Evolutionary conservation across 2,113 vertebrate species (phyloP).

Genomic region (Geococcyx californianus): DNA sequence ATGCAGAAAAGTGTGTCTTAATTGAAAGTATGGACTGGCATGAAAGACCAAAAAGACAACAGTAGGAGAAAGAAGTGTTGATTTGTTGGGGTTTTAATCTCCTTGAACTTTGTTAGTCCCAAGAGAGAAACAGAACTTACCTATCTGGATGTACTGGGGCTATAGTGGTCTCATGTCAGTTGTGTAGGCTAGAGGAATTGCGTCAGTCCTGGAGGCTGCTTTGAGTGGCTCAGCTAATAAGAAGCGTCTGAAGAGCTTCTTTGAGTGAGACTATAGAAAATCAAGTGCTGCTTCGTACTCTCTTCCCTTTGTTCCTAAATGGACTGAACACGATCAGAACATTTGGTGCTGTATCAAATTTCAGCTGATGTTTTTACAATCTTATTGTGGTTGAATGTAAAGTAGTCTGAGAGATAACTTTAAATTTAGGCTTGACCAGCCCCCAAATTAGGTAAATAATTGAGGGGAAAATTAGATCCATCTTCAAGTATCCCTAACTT

Average conservation of each 20-base stretch:
- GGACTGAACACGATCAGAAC: background rate
- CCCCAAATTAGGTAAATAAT: background rate
- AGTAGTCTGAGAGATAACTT: background rate
- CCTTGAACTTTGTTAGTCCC: background rate
- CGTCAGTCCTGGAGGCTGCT: background rate
- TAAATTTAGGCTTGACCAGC: background rate
- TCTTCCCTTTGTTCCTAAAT: background rate
- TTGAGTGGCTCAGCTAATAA: background rate
- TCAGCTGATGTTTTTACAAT: background rate
- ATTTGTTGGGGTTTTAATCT: background rate
- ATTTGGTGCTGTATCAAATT: background rate
- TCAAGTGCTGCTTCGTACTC: background rate
- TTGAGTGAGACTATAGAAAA: background rate
- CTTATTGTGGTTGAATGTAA: background rate
- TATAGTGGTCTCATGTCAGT: accelerated
- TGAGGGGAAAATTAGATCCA: background rate
- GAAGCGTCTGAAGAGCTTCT: background rate
- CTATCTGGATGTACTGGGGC: background rate
- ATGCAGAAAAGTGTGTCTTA: background rate
- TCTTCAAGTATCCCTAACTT: background rate
- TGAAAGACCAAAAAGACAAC: background rate
- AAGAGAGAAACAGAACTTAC: background rate
- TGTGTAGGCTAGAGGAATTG: background rate
- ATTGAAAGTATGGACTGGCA: background rate
- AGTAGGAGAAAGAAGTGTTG: background rate